Percentiles rank a stretch among this genome's conserved stretches.
These are phyloP conservation scores for Chaetodon auriga DNA, from an alignment of 2,113 vertebrate genomes.

Conservation along the genomic window DNA sequence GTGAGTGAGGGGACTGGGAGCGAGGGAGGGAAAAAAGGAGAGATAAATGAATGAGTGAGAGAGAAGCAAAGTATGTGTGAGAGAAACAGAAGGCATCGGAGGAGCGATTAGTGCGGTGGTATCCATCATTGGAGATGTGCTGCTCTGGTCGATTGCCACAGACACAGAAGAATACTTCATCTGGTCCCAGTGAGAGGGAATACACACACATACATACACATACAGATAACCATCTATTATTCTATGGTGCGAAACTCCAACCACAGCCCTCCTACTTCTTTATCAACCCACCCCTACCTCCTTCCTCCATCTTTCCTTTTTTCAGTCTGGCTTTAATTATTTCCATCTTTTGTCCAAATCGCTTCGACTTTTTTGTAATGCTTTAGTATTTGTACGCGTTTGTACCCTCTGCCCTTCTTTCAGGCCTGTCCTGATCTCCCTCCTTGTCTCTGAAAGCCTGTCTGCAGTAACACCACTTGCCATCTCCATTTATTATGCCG, in stretches of 20 bases:
- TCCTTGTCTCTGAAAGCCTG: slow-evolving; percentile 28
- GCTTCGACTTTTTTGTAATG: background rate
- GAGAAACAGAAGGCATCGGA: slow-evolving; percentile 78
- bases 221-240: slow-evolving; percentile 52
- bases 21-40: slow-evolving; percentile 21
- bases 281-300: slow-evolving; percentile 26
- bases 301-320: slow-evolving; percentile 8
- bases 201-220: slow-evolving; percentile 36
- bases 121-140: slow-evolving; percentile 76
- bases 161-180: slow-evolving; percentile 78
- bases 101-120: slow-evolving; percentile 80
- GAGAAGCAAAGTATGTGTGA: slow-evolving; percentile 73
- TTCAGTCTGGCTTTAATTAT: slow-evolving; percentile 33
- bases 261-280: slow-evolving; percentile 39
- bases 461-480: slow-evolving; percentile 34
- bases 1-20: slow-evolving; percentile 22
- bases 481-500: slow-evolving; percentile 52
- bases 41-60: slow-evolving; percentile 76
- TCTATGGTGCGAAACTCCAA: slow-evolving; percentile 32
- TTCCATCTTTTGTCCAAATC: slow-evolving; percentile 7
- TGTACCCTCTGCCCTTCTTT: slow-evolving; percentile 24
- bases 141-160: slow-evolving; percentile 76
- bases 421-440: background rate
- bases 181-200: slow-evolving; percentile 52
- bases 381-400: background rate